Conservation (phyloP, 2,113 vertebrate species). For the Grammomys dolichurus region DNA sequence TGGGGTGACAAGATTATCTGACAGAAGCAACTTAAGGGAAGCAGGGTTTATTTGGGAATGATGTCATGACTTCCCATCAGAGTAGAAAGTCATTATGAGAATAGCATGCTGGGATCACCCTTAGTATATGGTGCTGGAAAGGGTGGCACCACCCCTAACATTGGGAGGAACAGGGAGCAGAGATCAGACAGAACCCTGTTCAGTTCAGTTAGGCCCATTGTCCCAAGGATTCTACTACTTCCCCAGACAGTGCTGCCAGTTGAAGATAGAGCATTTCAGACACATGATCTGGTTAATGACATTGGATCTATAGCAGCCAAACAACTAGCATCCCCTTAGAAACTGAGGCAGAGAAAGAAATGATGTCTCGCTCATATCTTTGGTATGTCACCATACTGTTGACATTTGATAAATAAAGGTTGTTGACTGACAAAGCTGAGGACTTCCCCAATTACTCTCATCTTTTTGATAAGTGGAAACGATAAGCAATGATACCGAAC, state of each 20-base stretch:
- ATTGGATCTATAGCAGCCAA: background rate
- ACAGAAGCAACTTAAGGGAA: background rate
- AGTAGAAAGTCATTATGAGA: background rate
- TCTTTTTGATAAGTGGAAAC: background rate
- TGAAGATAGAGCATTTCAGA: background rate
- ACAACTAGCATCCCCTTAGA: background rate
- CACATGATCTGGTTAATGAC: background rate
- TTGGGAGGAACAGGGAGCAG: background rate
- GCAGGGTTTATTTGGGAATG: background rate
- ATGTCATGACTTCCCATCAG: background rate
- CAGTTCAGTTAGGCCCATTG: background rate
- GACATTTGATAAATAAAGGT: background rate
- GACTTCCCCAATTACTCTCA: background rate
- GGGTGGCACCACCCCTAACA: background rate
- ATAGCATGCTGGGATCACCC: too few species aligned
- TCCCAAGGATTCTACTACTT: background rate
- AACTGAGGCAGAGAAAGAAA: conserved; percentile 1
- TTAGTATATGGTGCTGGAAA: background rate
- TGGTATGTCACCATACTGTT: background rate
- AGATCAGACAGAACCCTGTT: background rate
- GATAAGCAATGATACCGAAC: background rate
- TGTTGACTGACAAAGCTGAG: background rate
- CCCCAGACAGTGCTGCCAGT: background rate
- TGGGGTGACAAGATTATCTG: background rate
- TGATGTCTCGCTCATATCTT: background rate